phyloP scores from a whole-genome alignment of 2,888 invertebrate genomes.

The Acrocyrtus sp. region DNA sequence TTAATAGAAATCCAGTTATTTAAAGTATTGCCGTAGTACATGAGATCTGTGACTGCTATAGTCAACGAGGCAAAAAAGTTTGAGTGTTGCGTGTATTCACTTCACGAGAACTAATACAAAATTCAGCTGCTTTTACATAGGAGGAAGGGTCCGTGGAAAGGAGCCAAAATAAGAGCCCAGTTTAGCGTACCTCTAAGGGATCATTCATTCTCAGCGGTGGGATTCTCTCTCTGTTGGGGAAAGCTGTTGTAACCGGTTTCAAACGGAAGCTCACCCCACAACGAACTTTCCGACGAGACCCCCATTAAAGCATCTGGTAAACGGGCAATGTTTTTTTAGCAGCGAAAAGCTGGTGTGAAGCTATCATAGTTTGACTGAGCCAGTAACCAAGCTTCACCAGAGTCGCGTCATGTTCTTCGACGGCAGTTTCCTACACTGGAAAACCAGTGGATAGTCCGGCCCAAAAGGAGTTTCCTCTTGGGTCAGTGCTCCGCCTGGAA shows the following conservation, averaged over 20 bases:
- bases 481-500: constrained; percentile 40
- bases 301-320: constrained; percentile 17
- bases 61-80: constrained; percentile 26
- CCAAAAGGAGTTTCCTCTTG: constrained; percentile 18
- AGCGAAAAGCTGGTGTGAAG: constrained; percentile 22
- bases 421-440: constrained; percentile 5
- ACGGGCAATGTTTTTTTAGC: constrained; percentile 39
- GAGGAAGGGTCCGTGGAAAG: constrained; percentile 29
- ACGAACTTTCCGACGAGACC: background rate
- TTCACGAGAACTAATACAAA: too few relatives aligned
- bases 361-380: constrained; percentile 31
- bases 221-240: background rate
- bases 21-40: constrained; percentile 14
- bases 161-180: constrained; percentile 36
- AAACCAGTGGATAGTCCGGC: constrained; percentile 17
- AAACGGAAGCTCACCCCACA: background rate
- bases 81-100: background rate
- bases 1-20: too few relatives aligned
- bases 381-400: constrained; percentile 21
- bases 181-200: constrained; percentile 47
- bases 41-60: constrained; percentile 37
- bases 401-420: constrained; percentile 26
- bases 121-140: constrained; percentile 39
- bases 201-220: constrained; percentile 13
- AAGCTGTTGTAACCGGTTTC: background rate